Conservation (phyloP, 2,797 vertebrate genomes). For the Cyprinodon diabolis region DNA sequence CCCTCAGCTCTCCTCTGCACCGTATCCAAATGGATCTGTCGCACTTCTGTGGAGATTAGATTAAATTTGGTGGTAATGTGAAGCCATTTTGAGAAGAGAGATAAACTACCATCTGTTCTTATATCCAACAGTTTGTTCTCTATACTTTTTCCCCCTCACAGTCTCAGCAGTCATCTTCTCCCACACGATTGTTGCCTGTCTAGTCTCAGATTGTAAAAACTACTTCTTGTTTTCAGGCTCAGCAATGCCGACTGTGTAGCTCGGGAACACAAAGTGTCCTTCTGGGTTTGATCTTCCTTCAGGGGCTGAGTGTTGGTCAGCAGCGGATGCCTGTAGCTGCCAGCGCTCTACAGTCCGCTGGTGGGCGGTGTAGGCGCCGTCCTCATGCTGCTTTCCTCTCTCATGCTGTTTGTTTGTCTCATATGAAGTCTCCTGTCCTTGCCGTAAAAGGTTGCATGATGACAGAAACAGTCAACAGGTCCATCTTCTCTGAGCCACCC, state of each 20-base stretch:
- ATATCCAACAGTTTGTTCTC: constrained; percentile 28
- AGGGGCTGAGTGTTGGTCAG: constrained; percentile 15
- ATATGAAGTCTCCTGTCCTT: constrained; percentile 15
- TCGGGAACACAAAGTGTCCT: not conserved
- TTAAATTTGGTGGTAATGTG: constrained; percentile 65
- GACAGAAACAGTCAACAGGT: constrained; percentile 22
- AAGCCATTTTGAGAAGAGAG: constrained; percentile 60
- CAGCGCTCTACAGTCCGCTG: constrained; percentile 16
- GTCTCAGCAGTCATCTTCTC: constrained; percentile 4
- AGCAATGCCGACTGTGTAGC: not conserved
- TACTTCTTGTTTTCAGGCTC: constrained; percentile 12
- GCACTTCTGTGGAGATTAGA: constrained; percentile 69
- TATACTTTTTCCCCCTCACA: not conserved
- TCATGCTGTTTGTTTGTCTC: constrained; percentile 23
- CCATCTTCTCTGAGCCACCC: not conserved
- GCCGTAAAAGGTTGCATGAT: constrained; percentile 9
- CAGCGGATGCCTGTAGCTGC: not conserved
- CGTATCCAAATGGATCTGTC: constrained; percentile 68
- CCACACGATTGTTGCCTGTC: not conserved
- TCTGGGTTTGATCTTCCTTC: constrained; percentile 3
- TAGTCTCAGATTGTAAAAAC: constrained; percentile 12
- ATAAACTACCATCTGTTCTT: constrained; percentile 69
- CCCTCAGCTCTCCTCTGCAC: constrained; percentile 46
- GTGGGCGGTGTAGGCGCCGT: constrained; percentile 31
- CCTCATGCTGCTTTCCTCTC: constrained; percentile 6